These are phyloP conservation scores for Fistularia tabacaria DNA, from an alignment of 2,797 vertebrate species.

Conservation along the genomic window DNA sequence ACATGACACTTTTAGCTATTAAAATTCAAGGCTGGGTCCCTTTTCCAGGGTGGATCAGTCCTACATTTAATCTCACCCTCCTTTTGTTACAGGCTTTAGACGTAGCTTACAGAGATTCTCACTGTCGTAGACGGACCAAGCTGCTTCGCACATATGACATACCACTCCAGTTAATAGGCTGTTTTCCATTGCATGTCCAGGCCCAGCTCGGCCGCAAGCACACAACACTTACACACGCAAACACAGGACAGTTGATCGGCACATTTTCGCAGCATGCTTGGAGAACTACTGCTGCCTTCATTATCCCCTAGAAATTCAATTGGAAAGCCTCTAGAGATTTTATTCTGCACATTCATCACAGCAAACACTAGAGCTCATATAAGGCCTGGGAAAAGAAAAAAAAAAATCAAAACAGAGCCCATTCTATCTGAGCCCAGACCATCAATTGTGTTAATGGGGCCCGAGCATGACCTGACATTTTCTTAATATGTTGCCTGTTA, in stretches of 20 bases:
- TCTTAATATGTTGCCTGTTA: too few relatives aligned
- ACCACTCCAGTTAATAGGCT: constrained; percentile 57
- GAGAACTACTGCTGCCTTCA: not conserved
- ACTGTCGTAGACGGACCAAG: constrained; percentile 48
- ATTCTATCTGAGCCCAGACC: too few relatives aligned
- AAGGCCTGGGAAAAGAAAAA: too few relatives aligned
- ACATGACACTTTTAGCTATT: constrained; percentile 55
- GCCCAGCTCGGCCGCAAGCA: not conserved
- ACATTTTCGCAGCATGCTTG: not conserved
- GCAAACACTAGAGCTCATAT: too few relatives aligned
- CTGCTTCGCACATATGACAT: constrained; percentile 51
- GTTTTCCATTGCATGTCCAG: constrained; percentile 34
- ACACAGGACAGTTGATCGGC: constrained; percentile 3
- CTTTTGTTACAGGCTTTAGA: constrained; percentile 67
- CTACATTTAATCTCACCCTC: constrained; percentile 62
- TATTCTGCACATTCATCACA: not conserved
- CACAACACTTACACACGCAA: constrained; percentile 5
- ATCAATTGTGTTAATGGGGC: too few relatives aligned
- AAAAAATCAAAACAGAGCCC: too few relatives aligned
- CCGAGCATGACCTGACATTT: too few relatives aligned
- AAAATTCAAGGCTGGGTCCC: constrained; percentile 47
- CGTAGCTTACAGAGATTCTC: constrained; percentile 57
- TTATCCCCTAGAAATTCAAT: not conserved
- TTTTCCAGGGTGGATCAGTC: constrained; percentile 56
- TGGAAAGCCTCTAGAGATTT: constrained; percentile 1